A percentile compares a stretch with the other conserved stretches of the same genome.
Evolutionary conservation across 2,113 vertebrate species (phyloP).

Genomic region (Corynorhinus townsendii): DNA sequence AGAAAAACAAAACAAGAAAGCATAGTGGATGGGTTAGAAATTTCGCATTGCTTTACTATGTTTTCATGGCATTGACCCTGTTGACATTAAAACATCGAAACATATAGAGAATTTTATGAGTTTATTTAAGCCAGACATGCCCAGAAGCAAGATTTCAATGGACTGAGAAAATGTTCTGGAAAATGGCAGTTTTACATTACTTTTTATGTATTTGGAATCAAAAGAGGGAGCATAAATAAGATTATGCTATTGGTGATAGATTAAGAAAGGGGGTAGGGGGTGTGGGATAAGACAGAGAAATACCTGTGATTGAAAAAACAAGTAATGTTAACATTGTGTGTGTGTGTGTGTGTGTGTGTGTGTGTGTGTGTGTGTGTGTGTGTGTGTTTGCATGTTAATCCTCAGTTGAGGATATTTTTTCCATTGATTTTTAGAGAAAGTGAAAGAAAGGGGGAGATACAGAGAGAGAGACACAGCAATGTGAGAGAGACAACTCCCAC

Average conservation of each 20-base stretch:
- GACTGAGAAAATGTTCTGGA: background rate
- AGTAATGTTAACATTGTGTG: too few relatives aligned
- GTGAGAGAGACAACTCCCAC: too few relatives aligned
- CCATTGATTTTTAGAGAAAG: too few relatives aligned
- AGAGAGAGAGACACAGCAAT: too few relatives aligned
- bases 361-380: too few relatives aligned
- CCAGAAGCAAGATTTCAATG: background rate
- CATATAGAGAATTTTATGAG: background rate
- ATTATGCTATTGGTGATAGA: too few relatives aligned
- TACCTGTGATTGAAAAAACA: background rate
- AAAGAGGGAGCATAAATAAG: background rate
- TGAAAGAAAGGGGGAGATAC: too few relatives aligned
- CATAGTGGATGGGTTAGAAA: background rate
- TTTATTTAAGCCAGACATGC: background rate
- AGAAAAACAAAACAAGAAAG: background rate
- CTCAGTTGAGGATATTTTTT: too few relatives aligned
- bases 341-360: too few relatives aligned
- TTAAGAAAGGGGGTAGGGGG: background rate
- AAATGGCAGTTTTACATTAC: background rate
- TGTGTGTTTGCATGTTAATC: too few relatives aligned
- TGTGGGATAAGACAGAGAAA: background rate
- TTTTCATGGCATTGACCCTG: background rate
- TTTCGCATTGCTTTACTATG: background rate
- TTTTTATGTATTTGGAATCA: background rate
- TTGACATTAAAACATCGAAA: background rate